Percentiles rank a stretch among this genome's conserved stretches.
phyloP scores from a whole-genome alignment of 1,140 invertebrate species.

The Mercenaria mercenaria region DNA sequence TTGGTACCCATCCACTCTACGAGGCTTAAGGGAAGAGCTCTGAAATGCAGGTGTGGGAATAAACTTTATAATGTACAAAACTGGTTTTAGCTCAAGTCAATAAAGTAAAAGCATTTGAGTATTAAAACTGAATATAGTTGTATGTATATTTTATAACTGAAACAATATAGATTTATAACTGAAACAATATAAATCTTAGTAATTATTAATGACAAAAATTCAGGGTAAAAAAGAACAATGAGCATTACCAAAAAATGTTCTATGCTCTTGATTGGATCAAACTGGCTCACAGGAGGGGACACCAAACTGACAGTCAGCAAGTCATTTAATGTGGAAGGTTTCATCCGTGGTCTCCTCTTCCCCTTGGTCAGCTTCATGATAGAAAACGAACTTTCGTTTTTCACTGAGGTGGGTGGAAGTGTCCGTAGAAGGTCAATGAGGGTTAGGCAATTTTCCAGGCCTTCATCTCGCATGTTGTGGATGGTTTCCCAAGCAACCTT shows the following conservation, averaged over 20 bases:
- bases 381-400: conserved; percentile 36
- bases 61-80: background rate
- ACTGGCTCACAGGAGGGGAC: background rate
- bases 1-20: conserved; percentile 1
- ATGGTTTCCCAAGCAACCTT: background rate
- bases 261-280: conserved; percentile 6
- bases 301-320: conserved; percentile 26
- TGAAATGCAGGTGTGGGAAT: conserved; percentile 6
- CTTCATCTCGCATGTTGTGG: background rate
- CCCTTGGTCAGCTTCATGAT: conserved; percentile 42
- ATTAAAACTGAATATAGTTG: background rate
- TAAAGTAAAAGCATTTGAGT: background rate
- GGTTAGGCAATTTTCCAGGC: background rate
- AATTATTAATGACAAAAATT: no score
- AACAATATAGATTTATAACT: background rate
- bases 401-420: conserved; percentile 39
- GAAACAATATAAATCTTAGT: background rate
- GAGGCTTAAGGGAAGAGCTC: background rate
- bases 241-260: conserved; percentile 25
- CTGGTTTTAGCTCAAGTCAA: background rate
- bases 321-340: background rate
- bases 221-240: background rate
- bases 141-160: background rate
- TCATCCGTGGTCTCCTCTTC: background rate
- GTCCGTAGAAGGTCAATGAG: conserved; percentile 5